phyloP scores from a whole-genome alignment of 2,113 vertebrate genomes.

The Carassius carassius region DNA sequence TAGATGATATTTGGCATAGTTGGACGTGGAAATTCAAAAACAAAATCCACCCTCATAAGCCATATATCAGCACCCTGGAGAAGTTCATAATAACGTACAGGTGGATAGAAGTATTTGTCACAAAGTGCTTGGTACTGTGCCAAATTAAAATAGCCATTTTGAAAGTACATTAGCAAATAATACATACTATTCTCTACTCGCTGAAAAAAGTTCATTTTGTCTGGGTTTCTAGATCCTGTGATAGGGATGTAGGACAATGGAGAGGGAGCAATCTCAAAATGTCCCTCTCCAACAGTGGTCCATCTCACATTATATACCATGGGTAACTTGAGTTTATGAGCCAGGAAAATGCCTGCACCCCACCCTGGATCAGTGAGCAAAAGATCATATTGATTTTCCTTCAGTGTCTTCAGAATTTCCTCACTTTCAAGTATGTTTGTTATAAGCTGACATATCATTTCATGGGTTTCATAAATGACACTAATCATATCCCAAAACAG shows the following conservation, averaged over 20 bases:
- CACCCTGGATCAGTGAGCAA: slow-evolving; percentile 25
- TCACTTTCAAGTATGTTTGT: slow-evolving; percentile 20
- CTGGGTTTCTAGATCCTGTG: background rate
- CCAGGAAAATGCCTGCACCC: background rate
- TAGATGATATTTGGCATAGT: slow-evolving; percentile 40
- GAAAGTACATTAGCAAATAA: background rate
- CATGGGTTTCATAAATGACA: background rate
- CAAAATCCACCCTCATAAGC: slow-evolving; percentile 40
- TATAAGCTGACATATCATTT: background rate
- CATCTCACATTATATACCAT: slow-evolving; percentile 35
- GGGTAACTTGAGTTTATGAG: slow-evolving; percentile 34
- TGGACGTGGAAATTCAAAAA: slow-evolving; percentile 41
- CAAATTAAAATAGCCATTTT: background rate
- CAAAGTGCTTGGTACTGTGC: slow-evolving; percentile 25
- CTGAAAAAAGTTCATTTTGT: slow-evolving; percentile 33
- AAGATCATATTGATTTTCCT: slow-evolving; percentile 17
- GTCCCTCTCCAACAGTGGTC: slow-evolving; percentile 23
- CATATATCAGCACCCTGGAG: slow-evolving; percentile 25
- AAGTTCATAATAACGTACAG: background rate
- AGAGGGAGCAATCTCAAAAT: slow-evolving; percentile 18
- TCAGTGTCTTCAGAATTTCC: slow-evolving; percentile 13
- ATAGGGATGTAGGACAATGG: slow-evolving; percentile 24
- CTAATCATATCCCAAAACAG: background rate
- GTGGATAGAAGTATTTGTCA: slow-evolving; percentile 24
- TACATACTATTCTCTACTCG: slow-evolving; percentile 10